phyloP scores from a whole-genome alignment of 2,797 vertebrate genomes.

The Gobio occitaniae region DNA sequence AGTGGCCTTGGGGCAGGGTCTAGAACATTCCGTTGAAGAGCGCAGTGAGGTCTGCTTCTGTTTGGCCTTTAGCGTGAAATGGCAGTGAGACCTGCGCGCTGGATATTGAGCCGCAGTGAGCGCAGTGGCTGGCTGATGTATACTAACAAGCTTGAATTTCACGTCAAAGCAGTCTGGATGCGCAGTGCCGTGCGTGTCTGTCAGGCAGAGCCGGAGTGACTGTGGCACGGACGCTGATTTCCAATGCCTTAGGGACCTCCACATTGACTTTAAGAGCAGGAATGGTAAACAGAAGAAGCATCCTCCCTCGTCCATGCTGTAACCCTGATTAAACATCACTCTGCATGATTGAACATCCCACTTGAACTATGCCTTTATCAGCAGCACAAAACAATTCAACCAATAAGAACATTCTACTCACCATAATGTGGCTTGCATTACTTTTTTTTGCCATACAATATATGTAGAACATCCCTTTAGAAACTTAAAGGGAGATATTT shows the following conservation, averaged over 20 bases:
- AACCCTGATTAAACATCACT: slow-evolving; percentile 70
- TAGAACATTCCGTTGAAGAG: slow-evolving; percentile 61
- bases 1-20: slow-evolving; percentile 61
- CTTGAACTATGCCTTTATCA: too few species aligned
- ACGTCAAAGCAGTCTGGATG: slow-evolving; percentile 47
- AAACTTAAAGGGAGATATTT: not conserved
- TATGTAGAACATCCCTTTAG: not conserved
- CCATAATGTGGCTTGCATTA: not conserved
- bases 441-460: not conserved
- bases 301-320: slow-evolving; percentile 54
- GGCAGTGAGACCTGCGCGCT: slow-evolving; percentile 55
- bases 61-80: slow-evolving; percentile 60
- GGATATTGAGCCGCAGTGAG: slow-evolving; percentile 64
- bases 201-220: slow-evolving; percentile 51
- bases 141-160: slow-evolving; percentile 61
- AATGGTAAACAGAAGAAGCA: slow-evolving; percentile 21
- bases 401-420: not conserved
- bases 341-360: slow-evolving; percentile 62
- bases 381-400: too few species aligned
- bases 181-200: slow-evolving; percentile 29
- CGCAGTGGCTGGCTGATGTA: slow-evolving; percentile 35
- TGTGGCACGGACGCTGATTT: slow-evolving; percentile 66
- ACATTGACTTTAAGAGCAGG: slow-evolving; percentile 37
- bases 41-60: slow-evolving; percentile 46
- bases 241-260: slow-evolving; percentile 70